phyloP scores from a whole-genome alignment of 2,113 vertebrate species.

The Pavo muticus region DNA sequence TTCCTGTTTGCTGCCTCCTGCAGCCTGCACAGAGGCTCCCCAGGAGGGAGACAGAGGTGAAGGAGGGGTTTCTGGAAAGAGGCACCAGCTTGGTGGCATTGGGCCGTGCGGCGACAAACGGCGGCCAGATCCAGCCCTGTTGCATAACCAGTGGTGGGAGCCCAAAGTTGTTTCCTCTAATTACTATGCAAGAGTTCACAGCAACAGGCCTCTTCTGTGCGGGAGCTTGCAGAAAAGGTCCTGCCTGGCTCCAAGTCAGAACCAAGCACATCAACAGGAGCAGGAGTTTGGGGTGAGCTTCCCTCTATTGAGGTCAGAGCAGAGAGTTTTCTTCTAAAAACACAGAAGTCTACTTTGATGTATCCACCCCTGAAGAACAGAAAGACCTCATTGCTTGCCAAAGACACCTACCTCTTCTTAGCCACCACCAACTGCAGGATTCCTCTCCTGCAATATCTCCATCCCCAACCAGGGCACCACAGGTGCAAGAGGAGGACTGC shows the following conservation, averaged over 20 bases:
- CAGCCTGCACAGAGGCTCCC: background rate
- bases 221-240: conserved; percentile 22
- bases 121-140: background rate
- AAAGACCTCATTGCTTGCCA: background rate
- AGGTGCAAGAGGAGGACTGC: background rate
- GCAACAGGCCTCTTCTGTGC: conserved; percentile 48
- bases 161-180: conserved; percentile 53
- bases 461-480: background rate
- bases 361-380: background rate
- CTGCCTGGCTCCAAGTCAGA: background rate
- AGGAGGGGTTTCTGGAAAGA: background rate
- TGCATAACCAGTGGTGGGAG: conserved; percentile 37
- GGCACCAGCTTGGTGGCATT: background rate
- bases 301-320: background rate
- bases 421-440: background rate
- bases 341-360: background rate
- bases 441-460: background rate
- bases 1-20: background rate
- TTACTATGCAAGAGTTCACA: conserved; percentile 57
- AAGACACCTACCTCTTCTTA: background rate
- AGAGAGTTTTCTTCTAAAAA: background rate
- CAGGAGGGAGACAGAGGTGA: background rate
- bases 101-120: background rate
- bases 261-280: background rate
- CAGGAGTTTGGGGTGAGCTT: background rate